These are phyloP conservation scores for Macrosteles quadrilineatus DNA, from an alignment of 1,140 invertebrate species.

Conservation along the genomic window DNA sequence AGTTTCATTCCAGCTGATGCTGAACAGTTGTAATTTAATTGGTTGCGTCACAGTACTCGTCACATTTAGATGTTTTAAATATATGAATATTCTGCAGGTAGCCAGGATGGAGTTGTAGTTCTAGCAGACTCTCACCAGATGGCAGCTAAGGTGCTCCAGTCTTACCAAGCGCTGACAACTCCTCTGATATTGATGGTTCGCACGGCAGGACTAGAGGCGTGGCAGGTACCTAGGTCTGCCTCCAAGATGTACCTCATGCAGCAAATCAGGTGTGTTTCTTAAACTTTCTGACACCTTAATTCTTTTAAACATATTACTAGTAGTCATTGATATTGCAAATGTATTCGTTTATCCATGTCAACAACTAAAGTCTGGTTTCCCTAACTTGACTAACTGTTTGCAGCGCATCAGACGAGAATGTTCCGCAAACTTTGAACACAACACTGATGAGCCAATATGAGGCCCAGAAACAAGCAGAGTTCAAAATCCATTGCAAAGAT, in stretches of 20 bases:
- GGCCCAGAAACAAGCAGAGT: neutral
- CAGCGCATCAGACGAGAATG: neutral
- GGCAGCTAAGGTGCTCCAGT: slow-evolving; percentile 10
- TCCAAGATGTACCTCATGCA: slow-evolving; percentile 16
- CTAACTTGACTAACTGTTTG: neutral
- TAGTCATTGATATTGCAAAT: no score
- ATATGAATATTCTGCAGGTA: neutral
- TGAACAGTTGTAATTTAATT: no score
- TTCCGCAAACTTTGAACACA: neutral
- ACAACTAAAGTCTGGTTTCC: no score
- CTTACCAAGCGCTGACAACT: slow-evolving; percentile 3
- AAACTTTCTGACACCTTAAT: no score
- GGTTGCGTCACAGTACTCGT: no score
- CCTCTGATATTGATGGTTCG: neutral
- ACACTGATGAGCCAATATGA: slow-evolving; percentile 5
- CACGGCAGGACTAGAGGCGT: slow-evolving; percentile 4
- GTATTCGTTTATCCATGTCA: no score
- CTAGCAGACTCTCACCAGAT: slow-evolving; percentile 11
- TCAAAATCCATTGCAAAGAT: slow-evolving; percentile 10
- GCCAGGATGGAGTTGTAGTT: slow-evolving; percentile 18
- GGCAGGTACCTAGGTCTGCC: neutral
- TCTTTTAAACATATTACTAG: no score
- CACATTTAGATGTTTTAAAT: no score
- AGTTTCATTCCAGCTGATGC: no score
- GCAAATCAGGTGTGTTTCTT: slow-evolving; percentile 15